Base-by-base conservation (phyloP, 2,797 vertebrate genomes). In the Etheostoma perlongum region DNA sequence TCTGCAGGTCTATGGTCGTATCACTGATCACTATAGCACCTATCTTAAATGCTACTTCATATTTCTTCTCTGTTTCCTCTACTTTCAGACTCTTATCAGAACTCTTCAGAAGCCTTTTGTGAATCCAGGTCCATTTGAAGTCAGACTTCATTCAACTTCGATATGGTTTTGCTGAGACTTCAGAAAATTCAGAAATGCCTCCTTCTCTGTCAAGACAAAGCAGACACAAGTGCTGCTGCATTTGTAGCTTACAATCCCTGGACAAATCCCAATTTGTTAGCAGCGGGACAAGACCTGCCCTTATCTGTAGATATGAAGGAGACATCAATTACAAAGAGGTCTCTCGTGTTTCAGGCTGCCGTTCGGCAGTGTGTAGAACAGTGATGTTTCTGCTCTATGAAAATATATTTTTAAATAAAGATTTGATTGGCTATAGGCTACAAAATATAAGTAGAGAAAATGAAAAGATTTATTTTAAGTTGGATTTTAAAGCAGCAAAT, bases 21-120 rank as follows among this genome's bases (percentile, higher is more conserved):
- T 10, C 36, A 42, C 36, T 79, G 46, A 77, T 79, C 47, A 18
- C 44, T 63, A 36, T 36, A 42, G 52, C 36, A 36, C 48, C 51
- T 67, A 27, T 79, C 23, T 51, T 67, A 63, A 8, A 67, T 62
- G 48, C 30, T 12, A 5, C 67, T 66, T 61, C 21, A 57, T 25
- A 66, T 53, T 72, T 72, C 57, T n/a, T 33, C 13, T 71, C 49
- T 27, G 15, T 47, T 52, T 49, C 30, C 47, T 44, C 19, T 33
- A 14, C 48, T 47, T 60, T 65, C 67, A 72, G 5, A n/a, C 66
- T 72, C 58, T 74, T 67, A 78, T 55, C 64, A 78, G n/a, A 67
- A 21, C 58, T 65, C 58, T 55, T 74, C 23, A 42, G 18, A 25
- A 51, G 33, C 54, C 70, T 65, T 65, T 23, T 11, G 66, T 74